Base-by-base conservation (phyloP, 1,140 invertebrate genomes). In the Hylaeus anthracinus region DNA sequence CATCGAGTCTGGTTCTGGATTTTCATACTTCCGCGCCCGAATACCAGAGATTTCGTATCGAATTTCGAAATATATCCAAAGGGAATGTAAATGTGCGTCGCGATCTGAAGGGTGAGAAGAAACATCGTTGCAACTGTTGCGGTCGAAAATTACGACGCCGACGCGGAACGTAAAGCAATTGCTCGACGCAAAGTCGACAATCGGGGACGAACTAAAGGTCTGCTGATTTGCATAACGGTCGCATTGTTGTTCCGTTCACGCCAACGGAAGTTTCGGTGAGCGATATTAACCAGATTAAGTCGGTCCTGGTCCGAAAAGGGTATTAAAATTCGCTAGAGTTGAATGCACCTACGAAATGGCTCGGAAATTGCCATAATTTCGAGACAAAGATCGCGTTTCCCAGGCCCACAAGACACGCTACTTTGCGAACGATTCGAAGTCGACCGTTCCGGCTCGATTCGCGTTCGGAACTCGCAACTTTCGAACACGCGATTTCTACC, bases 371-470 rank as follows among this genome's bases (percentile, higher is more conserved):
- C 43, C 15, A 61, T 77, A 55, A 79, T 64, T 79, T 12, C 14
- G 48, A 55, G 26, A 26, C 26, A 26, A 26, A 26, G 26, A 26
- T 26, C 56, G 41, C 55, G 65, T 71, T 37, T 55, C 70, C n/a
- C 51, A 60, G 64, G 71, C 64, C 55, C 69, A 48, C 55, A 53
- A 26, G 64, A 78, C 64, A 60, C 66, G 61, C 75, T 75, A 66
- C 82, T 26, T 82, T 60, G 56, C 43, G 45, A 75, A 48, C 61
- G 60, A 74, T 58, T 26, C 26, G 26, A 26, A 0, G 26, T 60
- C 70, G 58, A 1, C 53, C 45, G 43, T 48, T 69, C 48, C 43
- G 14, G 15, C 48, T 15, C 48, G 66, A 43, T 53, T 53, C 3
- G 2, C 10, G 12, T 39, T 66, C 41, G 15, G 26, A 26, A 26